phyloP scores from a whole-genome alignment of 2,113 vertebrate genomes.

The Peromyscus californicus region DNA sequence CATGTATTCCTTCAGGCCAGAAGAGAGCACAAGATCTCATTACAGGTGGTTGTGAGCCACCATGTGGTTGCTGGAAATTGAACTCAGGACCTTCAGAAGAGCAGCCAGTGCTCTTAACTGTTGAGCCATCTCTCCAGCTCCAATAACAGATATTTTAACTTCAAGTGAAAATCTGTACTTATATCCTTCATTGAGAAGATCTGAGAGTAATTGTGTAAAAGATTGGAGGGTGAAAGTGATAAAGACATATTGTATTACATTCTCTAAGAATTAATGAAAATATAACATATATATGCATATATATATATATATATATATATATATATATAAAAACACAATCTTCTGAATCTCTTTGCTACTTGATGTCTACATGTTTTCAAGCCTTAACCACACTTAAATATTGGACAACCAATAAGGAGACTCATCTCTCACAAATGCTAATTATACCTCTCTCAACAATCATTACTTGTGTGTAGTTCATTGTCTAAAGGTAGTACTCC shows the following conservation, averaged over 20 bases:
- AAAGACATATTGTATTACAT: background rate
- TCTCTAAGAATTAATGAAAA: background rate
- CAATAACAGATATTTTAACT: background rate
- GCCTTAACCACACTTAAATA: background rate
- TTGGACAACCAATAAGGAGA: background rate
- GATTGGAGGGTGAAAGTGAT: background rate
- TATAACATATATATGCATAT: background rate
- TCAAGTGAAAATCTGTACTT: background rate
- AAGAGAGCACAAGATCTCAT: too few species aligned
- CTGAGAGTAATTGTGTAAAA: background rate
- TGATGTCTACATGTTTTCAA: background rate
- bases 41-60: too few species aligned
- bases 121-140: too few species aligned
- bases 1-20: too few species aligned
- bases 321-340: background rate
- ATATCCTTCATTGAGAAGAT: background rate
- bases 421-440: background rate
- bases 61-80: too few species aligned
- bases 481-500: background rate
- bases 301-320: background rate
- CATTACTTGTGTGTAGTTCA: background rate
- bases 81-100: too few species aligned
- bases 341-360: background rate
- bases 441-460: background rate
- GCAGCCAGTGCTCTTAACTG: too few species aligned